Evolutionary conservation across 2,113 vertebrate genomes (phyloP), one percentile per base, ranked within the genome.

Genomic region (Atlantisia rogersi): DNA sequence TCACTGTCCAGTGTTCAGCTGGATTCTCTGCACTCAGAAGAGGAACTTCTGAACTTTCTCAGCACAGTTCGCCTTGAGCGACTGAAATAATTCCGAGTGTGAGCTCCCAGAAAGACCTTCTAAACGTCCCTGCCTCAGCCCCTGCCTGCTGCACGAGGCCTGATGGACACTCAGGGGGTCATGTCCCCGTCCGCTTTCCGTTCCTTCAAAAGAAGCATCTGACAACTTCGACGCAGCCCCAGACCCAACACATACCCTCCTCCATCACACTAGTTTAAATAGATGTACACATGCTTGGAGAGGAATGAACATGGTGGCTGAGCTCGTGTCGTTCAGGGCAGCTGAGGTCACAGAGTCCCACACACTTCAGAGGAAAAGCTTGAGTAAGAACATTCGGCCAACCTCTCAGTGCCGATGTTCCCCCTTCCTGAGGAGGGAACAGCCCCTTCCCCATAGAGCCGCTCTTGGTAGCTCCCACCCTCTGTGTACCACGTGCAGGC

Each of bases 291-390:
- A 39, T 4, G 14, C 86, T 80, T 5, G 32, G 70, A 96, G 92
- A 85, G 53, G 88, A 79, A 70, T 24, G 44, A 15, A 32, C 82
- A 69, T 53, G 87, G 87, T 26, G 62, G 62, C 7, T 46, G 10
- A 68, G 96, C 93, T 91, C 95, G 20, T 2, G 77, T 68, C 73
- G 16, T 92, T 53, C 20, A 24, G 93, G 89, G 86, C 70, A 87
- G n/a, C 48, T 53, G 15, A 91, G 92, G 96, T 96, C 92, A 82
- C 74, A 48, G 78, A 78, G 85, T 92, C 78, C 93, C 95, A 94
- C 95, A 92, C 78, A 60, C 29, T 79, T 96, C 95, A 92, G 70
- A 92, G 85, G 82, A 93, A 76, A 93, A 90, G 79, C 85, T 85
- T 2, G 3, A 40, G 62, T 2, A 85, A 6, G 70, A 85, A 62